Percentiles rank a stretch among this genome's conserved stretches.
Conservation (phyloP, 2,797 vertebrate genomes). For the Balearica regulorum region DNA sequence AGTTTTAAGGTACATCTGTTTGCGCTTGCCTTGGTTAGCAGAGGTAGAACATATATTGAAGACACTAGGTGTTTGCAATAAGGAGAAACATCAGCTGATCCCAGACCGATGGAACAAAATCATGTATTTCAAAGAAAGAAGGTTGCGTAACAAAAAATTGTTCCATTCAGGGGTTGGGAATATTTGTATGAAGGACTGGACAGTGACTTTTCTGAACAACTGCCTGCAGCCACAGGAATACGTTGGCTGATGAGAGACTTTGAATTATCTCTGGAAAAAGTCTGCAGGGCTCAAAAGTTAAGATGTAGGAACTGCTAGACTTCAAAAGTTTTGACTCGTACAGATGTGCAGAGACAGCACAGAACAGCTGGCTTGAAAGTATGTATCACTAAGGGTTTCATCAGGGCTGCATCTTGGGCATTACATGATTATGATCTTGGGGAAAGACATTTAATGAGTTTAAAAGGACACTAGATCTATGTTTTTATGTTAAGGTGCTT, state of each 20-base stretch:
- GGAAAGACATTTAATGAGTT: neutral
- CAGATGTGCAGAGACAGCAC: neutral
- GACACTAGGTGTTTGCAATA: neutral
- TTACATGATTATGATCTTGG: neutral
- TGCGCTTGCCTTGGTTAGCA: neutral
- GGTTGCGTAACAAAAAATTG: neutral
- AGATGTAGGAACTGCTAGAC: neutral
- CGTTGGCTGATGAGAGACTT: neutral
- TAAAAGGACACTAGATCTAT: neutral
- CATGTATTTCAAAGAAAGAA: neutral
- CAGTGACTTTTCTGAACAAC: neutral
- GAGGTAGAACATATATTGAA: neutral
- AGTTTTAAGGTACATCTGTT: neutral
- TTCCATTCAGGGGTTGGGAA: neutral
- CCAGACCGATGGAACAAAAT: neutral
- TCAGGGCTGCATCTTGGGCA: neutral
- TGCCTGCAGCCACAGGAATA: neutral
- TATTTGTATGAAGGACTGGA: neutral
- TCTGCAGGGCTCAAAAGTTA: neutral
- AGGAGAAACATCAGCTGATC: neutral
- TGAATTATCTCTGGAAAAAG: neutral
- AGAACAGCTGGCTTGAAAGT: neutral
- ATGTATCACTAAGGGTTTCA: neutral
- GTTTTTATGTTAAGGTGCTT: neutral
- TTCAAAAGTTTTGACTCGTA: neutral